A percentile compares a stretch with the other conserved stretches of the same genome.
phyloP scores from a whole-genome alignment of 1,140 invertebrate species.

The Eumaeus atala region DNA sequence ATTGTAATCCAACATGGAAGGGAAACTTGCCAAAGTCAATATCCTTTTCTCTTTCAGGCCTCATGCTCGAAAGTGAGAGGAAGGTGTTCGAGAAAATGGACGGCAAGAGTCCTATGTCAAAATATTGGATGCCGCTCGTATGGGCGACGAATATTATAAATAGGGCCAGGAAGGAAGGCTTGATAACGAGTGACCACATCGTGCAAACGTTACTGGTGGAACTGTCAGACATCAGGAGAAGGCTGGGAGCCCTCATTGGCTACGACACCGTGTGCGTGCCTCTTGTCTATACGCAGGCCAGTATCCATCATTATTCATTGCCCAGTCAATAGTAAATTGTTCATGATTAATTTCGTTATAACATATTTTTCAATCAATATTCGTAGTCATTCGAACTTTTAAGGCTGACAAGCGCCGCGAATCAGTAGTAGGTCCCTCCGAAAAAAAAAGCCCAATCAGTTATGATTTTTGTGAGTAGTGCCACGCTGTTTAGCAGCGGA shows the following conservation, averaged over 20 bases:
- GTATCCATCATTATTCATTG: slow-evolving; percentile 20
- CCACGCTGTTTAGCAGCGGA: too few relatives aligned
- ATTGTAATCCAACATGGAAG: neutral
- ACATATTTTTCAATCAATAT: too few relatives aligned
- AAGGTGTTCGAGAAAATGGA: slow-evolving; percentile 93
- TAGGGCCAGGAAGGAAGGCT: slow-evolving; percentile 84
- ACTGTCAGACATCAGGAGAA: slow-evolving; percentile 86
- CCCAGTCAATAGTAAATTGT: too few relatives aligned
- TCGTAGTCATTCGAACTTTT: too few relatives aligned
- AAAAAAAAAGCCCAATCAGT: too few relatives aligned
- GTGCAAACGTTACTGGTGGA: slow-evolving; percentile 89
- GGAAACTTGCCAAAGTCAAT: slow-evolving; percentile 2
- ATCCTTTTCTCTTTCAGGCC: slow-evolving; percentile 72
- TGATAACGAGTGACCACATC: slow-evolving; percentile 89
- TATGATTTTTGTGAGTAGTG: too few relatives aligned
- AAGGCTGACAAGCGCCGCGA: too few relatives aligned
- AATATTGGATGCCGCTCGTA: slow-evolving; percentile 93
- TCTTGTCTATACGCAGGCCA: slow-evolving; percentile 95
- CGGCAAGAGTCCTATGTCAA: slow-evolving; percentile 89
- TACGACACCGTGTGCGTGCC: slow-evolving; percentile 99
- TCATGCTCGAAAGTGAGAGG: slow-evolving; percentile 93
- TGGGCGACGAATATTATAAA: slow-evolving; percentile 95
- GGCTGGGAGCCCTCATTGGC: slow-evolving; percentile 86
- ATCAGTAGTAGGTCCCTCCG: too few relatives aligned
- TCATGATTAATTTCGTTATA: too few relatives aligned